Conservation (phyloP, 2,113 vertebrate genomes). For the cat (Felis catus) region F.catus_Fca126_mat1.0 CM031428.1:14111501-14112000, state of each 20-base stretch:
- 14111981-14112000: not conserved
- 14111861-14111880: not conserved
- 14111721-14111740: not conserved
- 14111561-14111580: not conserved
- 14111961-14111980: not conserved
- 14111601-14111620: not conserved
- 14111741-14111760: not conserved
- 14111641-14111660: not conserved
- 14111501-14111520: not conserved
- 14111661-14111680: not conserved
- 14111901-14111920: not conserved
- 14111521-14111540: not conserved
- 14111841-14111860: slow-evolving; percentile 22
- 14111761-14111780: not conserved
- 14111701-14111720: not conserved
- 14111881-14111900: not conserved
- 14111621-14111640: not conserved
- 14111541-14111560: not conserved
- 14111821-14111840: not conserved
- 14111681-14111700: not conserved
- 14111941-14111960: not conserved
- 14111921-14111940: not conserved
- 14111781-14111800: not conserved
- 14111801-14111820: not conserved
- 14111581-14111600: not conserved